Percentiles rank a stretch among this genome's conserved stretches.
Conservation (phyloP, 2,797 vertebrate genomes). For the Rhinatrema bivittatum region DNA sequence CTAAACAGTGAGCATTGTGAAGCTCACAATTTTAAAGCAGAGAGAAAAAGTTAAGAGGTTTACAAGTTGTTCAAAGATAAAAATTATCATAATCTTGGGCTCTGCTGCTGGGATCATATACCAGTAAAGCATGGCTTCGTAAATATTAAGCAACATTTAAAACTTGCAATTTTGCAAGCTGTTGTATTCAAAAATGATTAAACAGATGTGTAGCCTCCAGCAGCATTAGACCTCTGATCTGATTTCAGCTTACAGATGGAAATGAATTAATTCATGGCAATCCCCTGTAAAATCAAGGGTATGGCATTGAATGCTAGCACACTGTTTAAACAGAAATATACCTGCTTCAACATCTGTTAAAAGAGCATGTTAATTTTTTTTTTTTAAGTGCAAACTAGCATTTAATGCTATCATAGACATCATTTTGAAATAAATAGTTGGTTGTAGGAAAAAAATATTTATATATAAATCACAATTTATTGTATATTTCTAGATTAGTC, state of each 20-base stretch:
- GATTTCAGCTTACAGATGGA: slow-evolving; percentile 56
- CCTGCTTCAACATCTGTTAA: slow-evolving; percentile 43
- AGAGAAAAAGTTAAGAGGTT: too few species aligned
- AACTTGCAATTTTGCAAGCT: slow-evolving; percentile 50
- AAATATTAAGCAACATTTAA: slow-evolving; percentile 45
- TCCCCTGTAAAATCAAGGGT: slow-evolving; percentile 48
- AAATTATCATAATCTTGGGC: too few species aligned
- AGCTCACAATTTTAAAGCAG: too few species aligned
- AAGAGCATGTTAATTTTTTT: slow-evolving; percentile 31
- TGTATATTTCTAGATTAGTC: too few species aligned
- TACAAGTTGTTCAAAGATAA: too few species aligned
- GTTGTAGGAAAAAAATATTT: too few species aligned
- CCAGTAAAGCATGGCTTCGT: slow-evolving; percentile 27
- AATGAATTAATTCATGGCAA: slow-evolving; percentile 52
- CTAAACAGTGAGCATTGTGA: too few species aligned
- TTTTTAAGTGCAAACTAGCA: slow-evolving; percentile 38
- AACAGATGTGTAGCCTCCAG: slow-evolving; percentile 58
- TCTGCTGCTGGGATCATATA: too few species aligned
- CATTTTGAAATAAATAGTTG: slow-evolving; percentile 26
- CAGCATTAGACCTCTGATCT: slow-evolving; percentile 58
- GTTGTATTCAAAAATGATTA: slow-evolving; percentile 48
- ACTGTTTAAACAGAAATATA: slow-evolving; percentile 32
- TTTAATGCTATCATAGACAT: slow-evolving; percentile 31
- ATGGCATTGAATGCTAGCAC: slow-evolving; percentile 31
- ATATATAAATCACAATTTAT: too few species aligned